Base-by-base conservation (phyloP, 2,797 vertebrate genomes). In the Xenopus petersii region DNA sequence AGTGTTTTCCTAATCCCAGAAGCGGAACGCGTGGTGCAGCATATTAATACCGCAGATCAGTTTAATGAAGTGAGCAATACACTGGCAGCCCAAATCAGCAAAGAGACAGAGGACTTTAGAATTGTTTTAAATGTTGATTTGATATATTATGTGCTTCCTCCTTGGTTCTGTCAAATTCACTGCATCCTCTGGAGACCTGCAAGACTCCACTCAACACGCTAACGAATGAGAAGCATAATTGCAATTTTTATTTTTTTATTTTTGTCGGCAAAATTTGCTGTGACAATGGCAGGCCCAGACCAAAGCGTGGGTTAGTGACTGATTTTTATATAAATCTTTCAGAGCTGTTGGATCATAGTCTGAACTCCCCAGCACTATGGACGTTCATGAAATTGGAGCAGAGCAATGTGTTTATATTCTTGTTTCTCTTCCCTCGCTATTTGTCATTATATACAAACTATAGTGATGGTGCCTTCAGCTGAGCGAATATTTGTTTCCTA, bases 1-100 rank as follows among this genome's bases (percentile, higher is more conserved):
- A 69, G 42, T 66, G 66, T 73, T 60, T 60, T 36, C 60, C 58
- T 73, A 74, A 70, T 79, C 71, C 61, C 46, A 30, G 24, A 16
- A 42, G 65, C 33, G 47, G 76, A 30, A 42, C 49, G 59, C 59
- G 42, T 10, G 60, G 36, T 6, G 11, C 15, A 13, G 51, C 66
- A 65, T 64, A 69, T 54, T 73, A 69, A 68, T 64, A 21, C 64
- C 36, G 58, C 33, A 42, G 21, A 68, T 42, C 26, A 51, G 16
- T 68, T 58, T 73, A 73, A 64, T 73, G 71, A 64, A 63, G 58
- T 62, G 49, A 16, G n/a, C 61, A 24, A n/a, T 1, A 68, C 42
- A 36, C 58, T 63, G 36, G 47, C 65, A 64, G 15, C 47, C n/a
- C 5, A 73, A 56, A 68, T 64, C 16, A 12, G 42, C 54, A 73